Base-by-base conservation (phyloP, 1,140 invertebrate genomes). In the Pachypeltis micranthus region DNA sequence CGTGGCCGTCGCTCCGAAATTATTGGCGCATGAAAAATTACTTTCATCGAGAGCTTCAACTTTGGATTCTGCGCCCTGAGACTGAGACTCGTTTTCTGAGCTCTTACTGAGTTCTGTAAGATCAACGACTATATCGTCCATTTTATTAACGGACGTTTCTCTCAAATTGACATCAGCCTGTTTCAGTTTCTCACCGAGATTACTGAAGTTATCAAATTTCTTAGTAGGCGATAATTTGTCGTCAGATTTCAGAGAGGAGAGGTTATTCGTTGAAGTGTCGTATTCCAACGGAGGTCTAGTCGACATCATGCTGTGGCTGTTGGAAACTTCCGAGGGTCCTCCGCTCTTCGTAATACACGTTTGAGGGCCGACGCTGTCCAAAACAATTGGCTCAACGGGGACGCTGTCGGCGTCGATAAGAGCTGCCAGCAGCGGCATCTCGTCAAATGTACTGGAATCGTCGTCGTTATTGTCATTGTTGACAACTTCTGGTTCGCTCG, bases 401-500 rank as follows among this genome's bases (percentile, higher is more conserved):
- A 34, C 39, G 54, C 47, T 51, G 21, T 27, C 28, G 1, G 12
- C 23, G 2, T 19, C 24, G 34, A 56, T 25, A 1, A 57, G 24
- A 1, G 57, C 51, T 39, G 34, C 34, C 19, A 61, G 27, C n/a
- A 65, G 39, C 70, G 72, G 56, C 65, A 63, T 31, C 63, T 63
- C 44, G 27, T 59, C 29, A 0, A 63, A 14, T 12, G 62, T 63
- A 23, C 58, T 44, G 0, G 62, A 63, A 44, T 34, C 44, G 23
- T 47, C 26, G 44, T 25, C n/a, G 14, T 44, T 7, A 10, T 25
- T 7, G 2, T 4, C 29, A 55, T 57, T 12, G 28, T 61, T 67
- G n/a, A 19, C 55, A 16, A 68, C 61, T 25, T 71, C 76, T 65
- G 83, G 82, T 54, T 84, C 84, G 0, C 86, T 88, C 61, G 85